A percentile compares a stretch with the other conserved stretches of the same genome.
These are phyloP conservation scores for Cervus canadensis DNA, from an alignment of 2,113 vertebrate species.

Conservation along the genomic window DNA sequence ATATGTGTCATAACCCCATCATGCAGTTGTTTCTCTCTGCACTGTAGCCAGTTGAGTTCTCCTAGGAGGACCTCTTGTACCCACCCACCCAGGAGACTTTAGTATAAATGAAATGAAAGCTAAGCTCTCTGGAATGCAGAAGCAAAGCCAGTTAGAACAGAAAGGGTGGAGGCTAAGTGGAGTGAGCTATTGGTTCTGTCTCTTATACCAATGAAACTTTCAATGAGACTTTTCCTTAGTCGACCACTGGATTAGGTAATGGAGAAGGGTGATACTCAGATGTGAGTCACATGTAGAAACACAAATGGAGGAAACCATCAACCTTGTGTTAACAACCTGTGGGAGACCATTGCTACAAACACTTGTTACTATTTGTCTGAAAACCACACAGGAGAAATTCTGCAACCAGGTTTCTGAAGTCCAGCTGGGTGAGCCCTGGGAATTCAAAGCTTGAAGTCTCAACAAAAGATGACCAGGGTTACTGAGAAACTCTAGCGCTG, in stretches of 20 bases:
- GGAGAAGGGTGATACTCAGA: not conserved
- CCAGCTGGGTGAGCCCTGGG: slow-evolving; percentile 10
- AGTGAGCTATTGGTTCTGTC: not conserved
- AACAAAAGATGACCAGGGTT: slow-evolving; percentile 5
- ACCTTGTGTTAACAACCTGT: not conserved
- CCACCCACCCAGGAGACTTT: not conserved
- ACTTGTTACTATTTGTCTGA: not conserved
- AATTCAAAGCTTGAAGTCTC: slow-evolving; percentile 21
- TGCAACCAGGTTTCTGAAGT: not conserved
- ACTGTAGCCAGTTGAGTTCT: not conserved
- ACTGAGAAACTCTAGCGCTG: not conserved
- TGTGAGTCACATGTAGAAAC: not conserved
- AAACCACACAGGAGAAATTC: slow-evolving; percentile 26
- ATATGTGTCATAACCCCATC: not conserved
- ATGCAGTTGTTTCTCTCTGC: not conserved
- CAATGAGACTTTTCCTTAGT: not conserved
- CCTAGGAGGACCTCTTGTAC: not conserved
- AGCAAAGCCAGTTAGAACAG: not conserved
- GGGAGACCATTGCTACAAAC: not conserved
- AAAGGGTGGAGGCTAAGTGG: not conserved
- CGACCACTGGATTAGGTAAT: not conserved
- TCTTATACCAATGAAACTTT: not conserved
- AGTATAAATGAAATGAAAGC: not conserved
- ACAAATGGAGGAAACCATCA: not conserved
- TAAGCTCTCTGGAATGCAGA: not conserved